Percentiles rank a stretch among this genome's conserved stretches.
These are phyloP conservation scores for Caenorhabditis sp. DNA, from an alignment of 2,888 invertebrate species.

Conservation along the genomic window DNA sequence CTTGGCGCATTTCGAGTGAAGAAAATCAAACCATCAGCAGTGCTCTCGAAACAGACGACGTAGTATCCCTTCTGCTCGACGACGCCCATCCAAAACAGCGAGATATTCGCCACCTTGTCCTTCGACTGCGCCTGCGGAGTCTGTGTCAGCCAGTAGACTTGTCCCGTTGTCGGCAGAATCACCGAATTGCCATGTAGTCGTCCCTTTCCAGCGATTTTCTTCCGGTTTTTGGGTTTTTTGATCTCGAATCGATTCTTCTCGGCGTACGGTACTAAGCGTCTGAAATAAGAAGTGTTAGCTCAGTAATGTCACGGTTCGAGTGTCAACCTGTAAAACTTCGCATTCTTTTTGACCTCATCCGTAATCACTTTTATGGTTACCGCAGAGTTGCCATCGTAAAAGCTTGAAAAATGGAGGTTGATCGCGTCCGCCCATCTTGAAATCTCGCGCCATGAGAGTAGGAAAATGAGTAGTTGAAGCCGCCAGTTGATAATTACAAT, in stretches of 20 bases:
- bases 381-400: neutral
- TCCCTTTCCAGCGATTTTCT: neutral
- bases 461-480: neutral
- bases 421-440: neutral
- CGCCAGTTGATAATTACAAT: neutral
- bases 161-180: neutral
- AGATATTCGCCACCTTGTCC: neutral
- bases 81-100: neutral
- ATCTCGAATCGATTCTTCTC: too few species aligned
- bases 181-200: neutral
- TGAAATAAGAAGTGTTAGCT: too few species aligned
- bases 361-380: neutral
- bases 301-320: too few species aligned
- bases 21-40: neutral
- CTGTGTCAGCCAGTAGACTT: neutral
- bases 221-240: too few species aligned
- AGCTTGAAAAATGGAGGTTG: neutral
- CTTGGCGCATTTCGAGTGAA: too few species aligned
- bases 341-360: neutral
- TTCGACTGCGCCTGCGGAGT: neutral
- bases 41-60: neutral
- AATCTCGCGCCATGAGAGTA: neutral
- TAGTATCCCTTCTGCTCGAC: neutral
- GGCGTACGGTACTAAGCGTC: too few species aligned
- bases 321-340: neutral